phyloP scores from a whole-genome alignment of 2,113 vertebrate species.

The Lycocorax pyrrhopterus region DNA sequence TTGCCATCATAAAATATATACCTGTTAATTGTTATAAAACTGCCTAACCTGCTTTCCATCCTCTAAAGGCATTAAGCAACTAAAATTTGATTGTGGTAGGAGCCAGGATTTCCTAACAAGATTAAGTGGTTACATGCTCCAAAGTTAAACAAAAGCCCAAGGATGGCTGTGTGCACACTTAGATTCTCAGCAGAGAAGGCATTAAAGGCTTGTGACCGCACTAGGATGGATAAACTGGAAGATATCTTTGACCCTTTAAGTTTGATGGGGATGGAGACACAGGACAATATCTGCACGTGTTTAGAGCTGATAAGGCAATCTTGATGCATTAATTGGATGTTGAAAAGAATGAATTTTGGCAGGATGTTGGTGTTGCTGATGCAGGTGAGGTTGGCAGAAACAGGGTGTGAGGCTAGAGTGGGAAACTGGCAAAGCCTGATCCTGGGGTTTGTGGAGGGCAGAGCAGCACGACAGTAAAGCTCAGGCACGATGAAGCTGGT shows the following conservation, averaged over 20 bases:
- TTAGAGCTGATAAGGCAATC: background rate
- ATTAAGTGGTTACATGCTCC: background rate
- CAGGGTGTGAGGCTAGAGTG: background rate
- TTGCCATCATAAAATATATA: background rate
- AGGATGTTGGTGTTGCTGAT: background rate
- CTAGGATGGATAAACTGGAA: background rate
- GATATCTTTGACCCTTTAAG: background rate
- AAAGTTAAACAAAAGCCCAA: background rate
- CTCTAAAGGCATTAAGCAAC: background rate
- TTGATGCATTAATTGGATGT: background rate
- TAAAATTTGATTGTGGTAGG: background rate
- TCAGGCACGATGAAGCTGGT: background rate
- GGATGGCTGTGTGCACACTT: accelerated
- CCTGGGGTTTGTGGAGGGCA: background rate
- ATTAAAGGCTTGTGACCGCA: background rate
- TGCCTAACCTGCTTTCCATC: background rate
- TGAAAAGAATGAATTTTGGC: background rate
- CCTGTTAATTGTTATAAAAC: background rate
- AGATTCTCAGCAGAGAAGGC: background rate
- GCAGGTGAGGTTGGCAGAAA: background rate
- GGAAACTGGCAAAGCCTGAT: background rate
- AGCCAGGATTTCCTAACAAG: background rate
- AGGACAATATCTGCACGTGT: background rate
- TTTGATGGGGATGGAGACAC: background rate
- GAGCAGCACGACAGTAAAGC: background rate